Conservation (phyloP, 2,888 invertebrate species). For the Rotaria socialis region DNA sequence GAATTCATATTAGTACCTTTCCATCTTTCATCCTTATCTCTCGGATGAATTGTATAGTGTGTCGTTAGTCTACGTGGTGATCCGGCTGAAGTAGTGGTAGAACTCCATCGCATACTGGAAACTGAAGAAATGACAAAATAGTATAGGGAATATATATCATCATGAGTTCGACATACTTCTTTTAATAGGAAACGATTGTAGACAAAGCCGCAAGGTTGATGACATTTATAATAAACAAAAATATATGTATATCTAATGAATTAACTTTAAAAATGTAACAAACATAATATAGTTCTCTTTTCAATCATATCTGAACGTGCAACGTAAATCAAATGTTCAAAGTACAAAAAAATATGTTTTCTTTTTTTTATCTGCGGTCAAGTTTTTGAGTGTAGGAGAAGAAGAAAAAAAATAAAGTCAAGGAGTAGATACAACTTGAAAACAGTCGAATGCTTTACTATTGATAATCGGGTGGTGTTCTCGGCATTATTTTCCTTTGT, state of each 20-base stretch:
- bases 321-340: slow-evolving; percentile 5
- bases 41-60: slow-evolving; percentile 81
- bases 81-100: background rate
- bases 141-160: too few relatives aligned
- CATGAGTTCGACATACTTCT: background rate
- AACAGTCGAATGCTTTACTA: background rate
- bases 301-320: slow-evolving; percentile 6
- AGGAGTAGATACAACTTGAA: background rate
- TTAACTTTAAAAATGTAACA: slow-evolving; percentile 29
- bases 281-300: background rate
- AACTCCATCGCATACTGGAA: background rate
- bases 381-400: background rate
- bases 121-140: background rate
- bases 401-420: background rate
- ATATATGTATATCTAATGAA: slow-evolving; percentile 22
- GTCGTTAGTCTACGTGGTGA: slow-evolving; percentile 66
- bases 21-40: slow-evolving; percentile 88
- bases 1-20: slow-evolving; percentile 66
- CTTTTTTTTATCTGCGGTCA: background rate
- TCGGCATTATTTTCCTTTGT: background rate
- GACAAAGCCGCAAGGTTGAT: background rate
- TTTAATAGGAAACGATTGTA: background rate
- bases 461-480: background rate
- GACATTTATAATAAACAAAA: background rate
- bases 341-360: background rate